Evolutionary conservation across 2,113 vertebrate genomes (phyloP), one percentile per base, ranked within the genome.

Genomic region (Pterophyllum scalare): DNA sequence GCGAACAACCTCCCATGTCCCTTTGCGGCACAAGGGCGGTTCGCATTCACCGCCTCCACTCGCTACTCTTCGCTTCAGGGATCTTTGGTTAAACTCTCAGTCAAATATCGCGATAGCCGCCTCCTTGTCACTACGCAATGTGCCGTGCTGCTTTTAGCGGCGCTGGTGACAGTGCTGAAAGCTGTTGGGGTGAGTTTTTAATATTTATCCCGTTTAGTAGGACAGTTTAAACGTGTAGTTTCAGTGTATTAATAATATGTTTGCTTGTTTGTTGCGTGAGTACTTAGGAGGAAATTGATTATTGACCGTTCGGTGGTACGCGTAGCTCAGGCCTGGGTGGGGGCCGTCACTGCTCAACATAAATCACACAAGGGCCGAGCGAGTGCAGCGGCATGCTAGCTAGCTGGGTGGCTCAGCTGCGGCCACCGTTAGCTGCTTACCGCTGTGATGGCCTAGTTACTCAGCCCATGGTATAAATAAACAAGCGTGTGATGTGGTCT

Each of bases 121-220:
- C 90, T 91, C 96, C 91, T 94, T 94, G 93, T 92, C 97, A 97
- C 97, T 98, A 98, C 97, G 98, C 98, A 97, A 97, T 96, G 98
- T 97, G 97, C 97, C 97, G 97, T 98, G 98, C 98, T 98, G 98
- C 98, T 98, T 97, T 97, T 97, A 97, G 98, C 97, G 97, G 98
- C 98, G 98, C 98, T 98, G 98, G 97, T 98, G 97, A 98, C 97
- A 97, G 98, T 98, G 97, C 97, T 98, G 97, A 98, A 97, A 98
- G 97, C 98, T 99, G 97, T 98, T 98, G 98, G 98, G 98, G 98
- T 99, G 93, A 98, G 98, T 97, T 96, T 94, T 94, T 84, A 20
- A 92, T 74, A 5, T 79, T 75, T 38, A 72, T 54, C 0, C 2
- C 0, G 1, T 61, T 84, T 86, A 1, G 2, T 8, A 6, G 9